A percentile compares a stretch with the other conserved stretches of the same genome.
Conservation (phyloP, 2,888 invertebrate species). For the Cartodere bifasciata region DNA sequence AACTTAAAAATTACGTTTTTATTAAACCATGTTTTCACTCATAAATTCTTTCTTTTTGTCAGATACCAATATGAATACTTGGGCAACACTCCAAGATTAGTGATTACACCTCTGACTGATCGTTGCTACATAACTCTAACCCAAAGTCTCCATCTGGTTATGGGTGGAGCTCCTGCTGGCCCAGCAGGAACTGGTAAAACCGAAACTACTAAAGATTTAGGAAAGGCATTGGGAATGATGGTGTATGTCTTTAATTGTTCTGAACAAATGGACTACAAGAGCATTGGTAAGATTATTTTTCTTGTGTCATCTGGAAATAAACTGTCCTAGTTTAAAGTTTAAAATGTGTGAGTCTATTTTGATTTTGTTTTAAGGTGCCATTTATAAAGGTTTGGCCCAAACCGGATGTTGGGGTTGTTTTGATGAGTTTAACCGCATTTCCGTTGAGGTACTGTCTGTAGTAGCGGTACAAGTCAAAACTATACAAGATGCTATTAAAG, state of each 20-base stretch:
- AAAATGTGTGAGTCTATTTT: too few species aligned
- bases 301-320: too few species aligned
- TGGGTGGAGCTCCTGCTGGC: conserved; percentile 96
- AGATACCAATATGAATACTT: conserved; percentile 86
- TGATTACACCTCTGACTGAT: conserved; percentile 90
- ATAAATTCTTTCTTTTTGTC: not conserved
- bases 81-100: conserved; percentile 85
- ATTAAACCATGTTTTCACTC: too few species aligned
- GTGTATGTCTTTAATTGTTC: conserved; percentile 97
- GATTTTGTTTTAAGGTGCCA: too few species aligned
- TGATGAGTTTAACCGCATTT: conserved; percentile 91
- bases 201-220: conserved; percentile 92
- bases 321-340: too few species aligned
- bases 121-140: conserved; percentile 92
- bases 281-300: conserved; percentile 87
- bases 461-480: conserved; percentile 88
- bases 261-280: conserved; percentile 95
- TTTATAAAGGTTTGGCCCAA: conserved; percentile 90
- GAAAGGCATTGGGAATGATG: conserved; percentile 87
- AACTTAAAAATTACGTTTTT: too few species aligned
- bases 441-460: conserved; percentile 89
- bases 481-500: conserved; percentile 77
- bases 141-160: conserved; percentile 65
- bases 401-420: conserved; percentile 97
- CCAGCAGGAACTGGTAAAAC: conserved; percentile 95